Percentiles rank a stretch among this genome's conserved stretches.
Conservation (phyloP, 1,140 invertebrate genomes). For the Thrips palmi region DNA sequence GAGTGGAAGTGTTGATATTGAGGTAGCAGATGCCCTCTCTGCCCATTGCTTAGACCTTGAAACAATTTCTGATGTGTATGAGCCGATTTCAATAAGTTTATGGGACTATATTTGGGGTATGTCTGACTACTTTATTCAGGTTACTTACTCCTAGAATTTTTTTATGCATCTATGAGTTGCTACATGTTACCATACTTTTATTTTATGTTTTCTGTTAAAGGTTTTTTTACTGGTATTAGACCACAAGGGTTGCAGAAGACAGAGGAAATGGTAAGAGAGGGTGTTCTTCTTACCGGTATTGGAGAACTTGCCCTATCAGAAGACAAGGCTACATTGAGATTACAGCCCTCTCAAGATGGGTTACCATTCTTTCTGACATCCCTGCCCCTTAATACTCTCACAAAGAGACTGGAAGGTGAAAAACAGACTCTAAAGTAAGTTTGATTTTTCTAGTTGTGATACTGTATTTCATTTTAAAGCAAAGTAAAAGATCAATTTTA, state of each 20-base stretch:
- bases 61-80: constrained; percentile 54
- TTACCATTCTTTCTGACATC: constrained; percentile 51
- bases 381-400: constrained; percentile 39
- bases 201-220: too few relatives aligned
- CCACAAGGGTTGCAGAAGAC: constrained; percentile 59
- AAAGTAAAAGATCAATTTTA: not conserved
- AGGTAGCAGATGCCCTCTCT: constrained; percentile 48
- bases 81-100: constrained; percentile 44
- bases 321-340: constrained; percentile 31
- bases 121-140: constrained; percentile 29
- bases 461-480: constrained; percentile 4
- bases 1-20: constrained; percentile 37
- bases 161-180: not conserved
- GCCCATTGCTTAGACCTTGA: constrained; percentile 60
- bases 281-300: constrained; percentile 48
- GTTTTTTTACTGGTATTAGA: constrained; percentile 27
- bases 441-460: not conserved
- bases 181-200: too few relatives aligned
- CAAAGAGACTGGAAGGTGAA: constrained; percentile 43
- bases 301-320: constrained; percentile 43
- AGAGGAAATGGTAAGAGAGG: constrained; percentile 57
- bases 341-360: constrained; percentile 47
- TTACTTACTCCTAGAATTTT: constrained; percentile 4
- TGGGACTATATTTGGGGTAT: constrained; percentile 64
- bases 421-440: constrained; percentile 35